These are phyloP conservation scores for Regulus satrapa DNA, from an alignment of 2,113 vertebrate species.

Conservation along the genomic window DNA sequence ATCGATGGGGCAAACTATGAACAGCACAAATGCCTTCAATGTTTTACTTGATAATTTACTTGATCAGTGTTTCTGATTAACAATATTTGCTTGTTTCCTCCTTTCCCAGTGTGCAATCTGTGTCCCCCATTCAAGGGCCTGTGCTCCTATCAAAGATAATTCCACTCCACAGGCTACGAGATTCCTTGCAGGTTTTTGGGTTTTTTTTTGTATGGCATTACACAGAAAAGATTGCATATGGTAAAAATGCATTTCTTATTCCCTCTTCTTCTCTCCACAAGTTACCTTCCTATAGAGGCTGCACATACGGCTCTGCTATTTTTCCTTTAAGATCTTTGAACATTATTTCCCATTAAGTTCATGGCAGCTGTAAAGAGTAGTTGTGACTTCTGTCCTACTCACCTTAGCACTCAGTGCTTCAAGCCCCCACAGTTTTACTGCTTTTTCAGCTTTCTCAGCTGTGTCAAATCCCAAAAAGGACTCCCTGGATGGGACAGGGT, in stretches of 20 bases:
- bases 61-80: background rate
- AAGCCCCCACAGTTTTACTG: accelerated
- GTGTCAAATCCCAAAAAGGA: accelerated
- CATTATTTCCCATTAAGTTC: background rate
- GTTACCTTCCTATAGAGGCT: accelerated
- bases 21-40: background rate
- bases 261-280: background rate
- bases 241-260: background rate
- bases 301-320: accelerated
- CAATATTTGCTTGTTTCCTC: background rate
- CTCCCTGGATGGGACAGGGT: background rate
- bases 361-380: background rate
- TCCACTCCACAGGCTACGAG: accelerated
- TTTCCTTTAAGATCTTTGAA: background rate
- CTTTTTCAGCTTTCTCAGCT: background rate
- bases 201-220: background rate
- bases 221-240: accelerated
- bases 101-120: background rate
- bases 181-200: background rate
- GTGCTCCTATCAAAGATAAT: background rate
- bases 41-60: too few species aligned
- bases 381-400: background rate
- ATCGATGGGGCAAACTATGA: background rate
- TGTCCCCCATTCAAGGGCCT: background rate
- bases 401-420: background rate